These are phyloP conservation scores for Macropodus opercularis DNA, from an alignment of 2,797 vertebrate genomes.

Conservation along the genomic window DNA sequence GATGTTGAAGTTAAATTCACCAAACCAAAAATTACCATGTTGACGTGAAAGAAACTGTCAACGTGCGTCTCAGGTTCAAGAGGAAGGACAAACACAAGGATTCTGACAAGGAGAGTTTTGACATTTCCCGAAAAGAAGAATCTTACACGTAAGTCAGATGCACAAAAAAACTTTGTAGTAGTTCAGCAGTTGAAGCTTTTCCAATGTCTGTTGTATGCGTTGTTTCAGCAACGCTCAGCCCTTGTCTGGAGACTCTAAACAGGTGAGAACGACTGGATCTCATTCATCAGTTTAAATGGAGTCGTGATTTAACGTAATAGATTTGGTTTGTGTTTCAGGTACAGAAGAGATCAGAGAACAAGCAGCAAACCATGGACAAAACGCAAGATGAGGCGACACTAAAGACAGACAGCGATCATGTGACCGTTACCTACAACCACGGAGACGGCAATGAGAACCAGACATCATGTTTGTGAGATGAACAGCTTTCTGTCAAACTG, in stretches of 20 bases:
- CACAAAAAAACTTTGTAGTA: neutral
- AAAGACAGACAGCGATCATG: neutral
- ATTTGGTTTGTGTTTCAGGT: conserved; percentile 1
- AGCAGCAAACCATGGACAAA: neutral
- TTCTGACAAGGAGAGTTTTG: conserved; percentile 34
- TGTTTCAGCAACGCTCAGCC: conserved; percentile 24
- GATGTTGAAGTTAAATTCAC: too few species aligned
- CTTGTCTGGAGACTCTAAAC: fast-evolving
- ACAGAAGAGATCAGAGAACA: fast-evolving
- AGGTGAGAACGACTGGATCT: conserved; percentile 8
- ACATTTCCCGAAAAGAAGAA: fast-evolving
- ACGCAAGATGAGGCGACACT: neutral
- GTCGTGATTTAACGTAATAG: too few species aligned
- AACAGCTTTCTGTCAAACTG: too few species aligned
- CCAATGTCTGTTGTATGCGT: neutral
- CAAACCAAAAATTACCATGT: too few species aligned
- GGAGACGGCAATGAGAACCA: fast-evolving
- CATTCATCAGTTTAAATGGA: neutral
- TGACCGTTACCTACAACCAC: neutral
- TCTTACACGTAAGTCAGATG: conserved; percentile 39
- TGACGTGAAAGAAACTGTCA: neutral
- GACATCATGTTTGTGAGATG: conserved; percentile 8
- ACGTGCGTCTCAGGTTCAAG: conserved; percentile 46
- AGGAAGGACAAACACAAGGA: conserved; percentile 13
- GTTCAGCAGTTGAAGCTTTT: neutral